phyloP scores from a whole-genome alignment of 1,140 invertebrate genomes.

The Caenorhabditis tropicalis region DNA sequence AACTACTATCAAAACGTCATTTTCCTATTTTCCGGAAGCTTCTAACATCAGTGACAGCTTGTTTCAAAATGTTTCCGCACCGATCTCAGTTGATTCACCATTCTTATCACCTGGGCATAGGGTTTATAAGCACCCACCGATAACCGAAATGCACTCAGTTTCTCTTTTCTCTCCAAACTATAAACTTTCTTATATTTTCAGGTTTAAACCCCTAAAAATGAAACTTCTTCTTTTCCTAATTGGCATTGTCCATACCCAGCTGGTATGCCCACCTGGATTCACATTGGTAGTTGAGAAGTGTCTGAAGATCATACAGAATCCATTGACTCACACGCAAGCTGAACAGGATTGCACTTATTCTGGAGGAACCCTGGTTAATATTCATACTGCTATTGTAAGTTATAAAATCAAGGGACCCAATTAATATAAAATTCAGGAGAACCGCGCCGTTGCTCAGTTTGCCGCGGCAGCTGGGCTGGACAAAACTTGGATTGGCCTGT shows the following conservation, averaged over 20 bases:
- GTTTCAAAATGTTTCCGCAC: no score
- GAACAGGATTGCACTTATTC: neutral
- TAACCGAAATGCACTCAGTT: no score
- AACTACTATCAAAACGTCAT: no score
- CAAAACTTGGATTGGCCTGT: neutral
- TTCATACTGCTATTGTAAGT: neutral
- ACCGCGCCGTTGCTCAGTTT: neutral
- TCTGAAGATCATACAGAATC: neutral
- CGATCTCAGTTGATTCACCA: no score
- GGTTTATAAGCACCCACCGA: no score
- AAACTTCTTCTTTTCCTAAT: neutral
- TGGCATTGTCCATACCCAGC: neutral
- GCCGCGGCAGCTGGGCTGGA: neutral
- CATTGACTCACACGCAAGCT: neutral
- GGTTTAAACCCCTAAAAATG: no score
- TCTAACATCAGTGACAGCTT: no score
- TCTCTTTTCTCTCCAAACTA: no score
- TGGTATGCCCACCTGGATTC: neutral
- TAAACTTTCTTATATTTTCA: no score
- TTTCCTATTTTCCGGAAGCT: no score
- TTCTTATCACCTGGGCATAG: no score
- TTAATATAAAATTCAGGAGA: neutral
- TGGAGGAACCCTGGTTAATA: neutral
- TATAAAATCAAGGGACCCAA: neutral
- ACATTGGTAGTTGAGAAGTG: neutral